Percentiles rank a stretch among this genome's conserved stretches.
Conservation (phyloP, 2,113 vertebrate genomes). For the Scalopus aquaticus region DNA sequence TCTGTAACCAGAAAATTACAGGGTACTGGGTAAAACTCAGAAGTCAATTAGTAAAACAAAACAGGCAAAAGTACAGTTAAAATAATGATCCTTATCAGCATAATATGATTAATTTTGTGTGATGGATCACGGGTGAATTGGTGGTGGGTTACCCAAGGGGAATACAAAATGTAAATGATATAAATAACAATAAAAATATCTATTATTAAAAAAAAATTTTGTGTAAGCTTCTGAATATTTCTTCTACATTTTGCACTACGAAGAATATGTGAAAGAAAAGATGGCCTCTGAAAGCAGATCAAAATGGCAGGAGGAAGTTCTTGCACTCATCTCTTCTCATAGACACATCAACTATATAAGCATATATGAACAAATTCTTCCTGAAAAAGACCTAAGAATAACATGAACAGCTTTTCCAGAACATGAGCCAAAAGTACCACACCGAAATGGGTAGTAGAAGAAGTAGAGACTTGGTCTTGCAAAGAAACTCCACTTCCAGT, state of each 20-base stretch:
- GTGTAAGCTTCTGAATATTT: background rate
- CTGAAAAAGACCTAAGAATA: background rate
- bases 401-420: background rate
- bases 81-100: background rate
- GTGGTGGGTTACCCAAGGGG: too few species aligned
- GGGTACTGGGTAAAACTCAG: background rate
- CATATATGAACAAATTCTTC: background rate
- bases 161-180: too few species aligned
- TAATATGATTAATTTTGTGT: constrained; percentile 7
- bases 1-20: constrained; percentile 29
- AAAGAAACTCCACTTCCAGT: background rate
- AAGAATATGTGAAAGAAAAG: constrained; percentile 23
- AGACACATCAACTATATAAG: background rate
- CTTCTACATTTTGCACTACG: background rate
- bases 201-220: too few species aligned
- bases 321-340: background rate
- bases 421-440: background rate
- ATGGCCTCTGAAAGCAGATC: too few species aligned
- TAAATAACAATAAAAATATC: too few species aligned
- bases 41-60: constrained; percentile 16
- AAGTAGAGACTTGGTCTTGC: background rate
- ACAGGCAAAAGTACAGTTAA: background rate
- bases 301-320: background rate
- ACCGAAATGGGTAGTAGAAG: background rate
- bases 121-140: too few species aligned